Percentiles rank a stretch among this genome's conserved stretches.
Conservation (phyloP, 2,113 vertebrate genomes). For the Eidolon helvum region DNA sequence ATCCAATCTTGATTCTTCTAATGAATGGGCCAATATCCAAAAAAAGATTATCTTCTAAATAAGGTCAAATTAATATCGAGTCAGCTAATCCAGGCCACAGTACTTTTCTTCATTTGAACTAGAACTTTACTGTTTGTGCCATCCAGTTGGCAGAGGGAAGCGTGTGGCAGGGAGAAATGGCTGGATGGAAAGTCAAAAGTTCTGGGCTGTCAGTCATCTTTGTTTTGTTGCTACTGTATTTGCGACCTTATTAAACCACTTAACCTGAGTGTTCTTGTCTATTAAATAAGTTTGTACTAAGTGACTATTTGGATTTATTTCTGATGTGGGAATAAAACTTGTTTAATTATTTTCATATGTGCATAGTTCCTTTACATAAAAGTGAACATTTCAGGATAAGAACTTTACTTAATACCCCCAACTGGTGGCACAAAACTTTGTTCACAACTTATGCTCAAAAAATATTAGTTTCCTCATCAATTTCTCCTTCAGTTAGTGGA, state of each 20-base stretch:
- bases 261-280: background rate
- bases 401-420: background rate
- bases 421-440: background rate
- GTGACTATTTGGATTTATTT: background rate
- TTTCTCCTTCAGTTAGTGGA: background rate
- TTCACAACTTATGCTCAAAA: background rate
- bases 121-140: background rate
- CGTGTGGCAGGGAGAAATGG: accelerated
- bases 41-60: background rate
- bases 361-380: background rate
- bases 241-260: background rate
- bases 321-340: background rate
- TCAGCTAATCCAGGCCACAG: background rate
- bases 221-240: background rate
- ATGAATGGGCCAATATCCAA: background rate
- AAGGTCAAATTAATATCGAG: background rate
- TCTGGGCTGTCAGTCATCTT: background rate
- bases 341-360: background rate
- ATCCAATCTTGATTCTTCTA: background rate
- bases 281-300: background rate
- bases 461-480: background rate
- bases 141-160: background rate
- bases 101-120: background rate
- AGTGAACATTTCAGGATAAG: background rate
- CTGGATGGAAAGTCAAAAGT: background rate